Evolutionary conservation across 2,797 vertebrate species (phyloP).

Genomic region (Poliocrania exsul): DNA sequence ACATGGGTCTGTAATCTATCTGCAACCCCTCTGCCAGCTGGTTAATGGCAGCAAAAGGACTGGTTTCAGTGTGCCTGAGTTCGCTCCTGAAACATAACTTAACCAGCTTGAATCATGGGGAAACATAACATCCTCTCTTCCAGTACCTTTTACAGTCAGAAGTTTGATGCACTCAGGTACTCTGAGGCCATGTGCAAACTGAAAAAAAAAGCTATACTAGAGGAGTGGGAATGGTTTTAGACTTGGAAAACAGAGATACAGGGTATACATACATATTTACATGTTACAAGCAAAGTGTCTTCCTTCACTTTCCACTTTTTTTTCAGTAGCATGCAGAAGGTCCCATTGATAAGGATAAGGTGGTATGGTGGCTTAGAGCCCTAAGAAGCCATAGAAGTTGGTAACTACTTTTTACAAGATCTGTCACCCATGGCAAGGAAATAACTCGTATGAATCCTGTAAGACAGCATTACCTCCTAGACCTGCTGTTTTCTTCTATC

Average conservation of each 20-base stretch:
- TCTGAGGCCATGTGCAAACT: background rate
- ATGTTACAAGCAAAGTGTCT: background rate
- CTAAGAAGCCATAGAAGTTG: background rate
- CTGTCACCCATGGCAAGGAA: background rate
- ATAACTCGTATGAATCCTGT: background rate
- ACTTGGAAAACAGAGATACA: background rate
- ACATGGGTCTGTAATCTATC: background rate
- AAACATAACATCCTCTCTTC: background rate
- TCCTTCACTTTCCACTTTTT: background rate
- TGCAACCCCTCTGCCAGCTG: background rate
- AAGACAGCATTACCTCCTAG: background rate
- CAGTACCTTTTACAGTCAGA: background rate
- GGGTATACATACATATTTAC: background rate
- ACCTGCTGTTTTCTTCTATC: background rate
- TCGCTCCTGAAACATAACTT: background rate
- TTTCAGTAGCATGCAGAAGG: fast-evolving
- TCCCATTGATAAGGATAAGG: background rate
- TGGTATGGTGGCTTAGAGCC: background rate
- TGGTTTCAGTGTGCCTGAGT: background rate
- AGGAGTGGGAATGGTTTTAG: background rate
- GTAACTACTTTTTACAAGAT: background rate
- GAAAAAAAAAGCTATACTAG: background rate
- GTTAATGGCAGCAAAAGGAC: background rate
- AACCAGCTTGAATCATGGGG: background rate
- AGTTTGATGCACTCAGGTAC: background rate